Base-by-base conservation (phyloP, 2,888 invertebrate species). In the Sicus ferrugineus region DNA sequence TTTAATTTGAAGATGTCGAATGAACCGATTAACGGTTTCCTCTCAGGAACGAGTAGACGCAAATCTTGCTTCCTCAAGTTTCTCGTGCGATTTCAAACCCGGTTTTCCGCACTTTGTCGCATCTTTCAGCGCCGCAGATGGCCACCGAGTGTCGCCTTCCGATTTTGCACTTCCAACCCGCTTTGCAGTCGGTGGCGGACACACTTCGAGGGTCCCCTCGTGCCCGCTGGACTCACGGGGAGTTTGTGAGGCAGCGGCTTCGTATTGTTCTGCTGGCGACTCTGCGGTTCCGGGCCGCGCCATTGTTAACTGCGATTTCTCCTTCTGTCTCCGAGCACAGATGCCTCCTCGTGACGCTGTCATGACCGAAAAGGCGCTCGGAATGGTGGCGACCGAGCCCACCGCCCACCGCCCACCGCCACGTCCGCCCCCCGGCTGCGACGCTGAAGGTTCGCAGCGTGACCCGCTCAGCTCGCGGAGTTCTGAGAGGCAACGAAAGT, bases 341-440 rank as follows among this genome's bases (percentile, higher is more conserved):
- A 42, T 14, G 38, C 19, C 26, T 38, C 21, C 42, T 61, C 52
- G 48, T 68, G 56, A 54, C 42, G 50, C 6, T 54, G 68, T 68
- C 68, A 63, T 67, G 67, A 67, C 67, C 59, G 48, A 21, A 42
- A 11, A 19, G 30, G 56, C 42, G 56, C 42, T 54, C 65, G 34
- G 54, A 54, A 34, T 26, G 14, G 23, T 54, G 6, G 16, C 16
- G 7, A 63, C 26, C 9, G 28, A 21, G 26, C 11, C 26, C 54
- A 54, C 28, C 23, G 28, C 7, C 54, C 54, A 54, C 28, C 14
- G 9, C 26, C 54, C 23, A 23, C 3, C 23, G 50, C 21, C 23
- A 23, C 11, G 23, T 14, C 14, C 23, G 54, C 54, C 84, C 95
- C 95, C 21, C 9, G 28, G 28, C 14, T 9, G 46, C 23, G 54